Evolutionary conservation across 2,888 invertebrate genomes (phyloP), one percentile per base, ranked within the genome.

Genomic region (Tetropium fuscum): DNA sequence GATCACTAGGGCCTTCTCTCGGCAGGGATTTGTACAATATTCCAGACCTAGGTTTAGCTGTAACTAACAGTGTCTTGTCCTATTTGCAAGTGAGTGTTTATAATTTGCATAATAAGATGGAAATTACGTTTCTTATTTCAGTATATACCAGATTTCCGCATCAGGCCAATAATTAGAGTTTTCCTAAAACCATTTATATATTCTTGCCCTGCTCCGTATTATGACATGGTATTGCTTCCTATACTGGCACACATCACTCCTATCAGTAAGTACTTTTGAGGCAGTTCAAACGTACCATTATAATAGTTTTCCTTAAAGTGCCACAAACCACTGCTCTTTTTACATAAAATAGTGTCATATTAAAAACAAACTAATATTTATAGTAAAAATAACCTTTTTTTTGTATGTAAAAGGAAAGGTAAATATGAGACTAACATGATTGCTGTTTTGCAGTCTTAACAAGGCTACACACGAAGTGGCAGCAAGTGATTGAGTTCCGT

Each of bases 151-250:
- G 95, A 96, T 81, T 91, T 93, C 82, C 88, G 94, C 82, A 83
- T 96, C 74, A 86, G 94, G 54, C 90, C 91, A 2, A 87, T 96
- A 41, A 90, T 95, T 67, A 86, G 95, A 41, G 90, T 90, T 27
- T 95, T 95, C 77, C 84, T 96, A 71, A 94, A 93, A 76, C 92
- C 94, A 13, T 93, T 94, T 74, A 87, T 96, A 68, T 89, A 89
- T 77, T 90, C 90, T 68, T 97, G 96, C 78, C 95, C 95, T 51
- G 89, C 91, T 32, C 89, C 91, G 57, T 92, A 90, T 80, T 91
- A 92, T 76, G 87, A 87, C 53, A 83, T 85, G 63, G 93, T 94
- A 25, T 84, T 95, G 34, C 81, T 95, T 75, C 95, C 95, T 41
- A 84, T 96, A 43, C 84, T 96, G 61, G 87, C 88, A 2, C 91